A percentile compares a stretch with the other conserved stretches of the same genome.
Evolutionary conservation across 2,797 vertebrate genomes (phyloP).

Genomic region (Odontamblyopus rebecca): DNA sequence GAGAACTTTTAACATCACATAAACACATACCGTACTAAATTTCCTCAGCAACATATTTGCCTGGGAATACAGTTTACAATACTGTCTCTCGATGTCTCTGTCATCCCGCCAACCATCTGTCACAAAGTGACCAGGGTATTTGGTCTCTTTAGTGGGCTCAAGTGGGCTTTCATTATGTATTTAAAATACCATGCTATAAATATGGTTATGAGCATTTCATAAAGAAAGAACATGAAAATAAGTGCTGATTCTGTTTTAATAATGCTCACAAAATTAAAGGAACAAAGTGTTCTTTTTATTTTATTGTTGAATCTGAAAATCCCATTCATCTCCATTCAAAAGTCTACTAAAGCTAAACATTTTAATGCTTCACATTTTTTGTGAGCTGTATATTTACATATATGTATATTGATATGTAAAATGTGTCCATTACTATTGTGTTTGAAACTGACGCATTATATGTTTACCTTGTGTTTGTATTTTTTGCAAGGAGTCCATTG

Average conservation of each 20-base stretch:
- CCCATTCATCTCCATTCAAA: too few species aligned
- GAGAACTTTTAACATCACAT: too few species aligned
- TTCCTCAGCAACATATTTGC: too few species aligned
- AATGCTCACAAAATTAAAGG: background rate
- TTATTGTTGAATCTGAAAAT: too few species aligned
- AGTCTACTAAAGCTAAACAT: too few species aligned
- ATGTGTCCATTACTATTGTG: background rate
- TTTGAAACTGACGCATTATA: background rate
- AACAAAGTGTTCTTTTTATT: background rate
- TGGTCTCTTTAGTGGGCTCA: too few species aligned
- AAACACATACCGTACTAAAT: too few species aligned
- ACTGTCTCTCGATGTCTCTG: too few species aligned
- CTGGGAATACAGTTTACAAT: too few species aligned
- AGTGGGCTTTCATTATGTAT: background rate
- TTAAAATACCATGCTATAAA: background rate
- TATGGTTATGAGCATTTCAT: background rate
- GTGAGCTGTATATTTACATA: background rate
- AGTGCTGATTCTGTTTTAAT: background rate
- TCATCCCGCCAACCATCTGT: too few species aligned
- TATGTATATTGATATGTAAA: background rate
- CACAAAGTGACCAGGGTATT: too few species aligned
- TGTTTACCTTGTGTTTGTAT: slow-evolving; percentile 1
- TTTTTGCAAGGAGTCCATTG: slow-evolving; percentile 86
- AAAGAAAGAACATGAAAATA: background rate
- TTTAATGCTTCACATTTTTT: background rate